These are phyloP conservation scores for Scalopus aquaticus DNA, from an alignment of 2,113 vertebrate species.

Conservation along the genomic window DNA sequence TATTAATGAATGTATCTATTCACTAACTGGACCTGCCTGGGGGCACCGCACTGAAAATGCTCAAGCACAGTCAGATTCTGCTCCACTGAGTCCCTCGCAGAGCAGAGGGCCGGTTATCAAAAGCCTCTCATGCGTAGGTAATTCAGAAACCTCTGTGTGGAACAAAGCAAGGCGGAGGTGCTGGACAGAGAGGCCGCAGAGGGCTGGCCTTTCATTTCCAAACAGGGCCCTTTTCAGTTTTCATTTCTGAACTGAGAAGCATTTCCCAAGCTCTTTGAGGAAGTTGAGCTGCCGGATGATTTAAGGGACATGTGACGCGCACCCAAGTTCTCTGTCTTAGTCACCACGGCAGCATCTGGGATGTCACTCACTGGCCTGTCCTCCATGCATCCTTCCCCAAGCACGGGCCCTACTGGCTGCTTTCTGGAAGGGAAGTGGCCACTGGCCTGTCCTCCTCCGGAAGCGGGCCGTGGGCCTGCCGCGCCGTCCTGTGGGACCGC, in stretches of 20 bases:
- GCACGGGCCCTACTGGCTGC: background rate
- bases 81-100: background rate
- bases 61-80: background rate
- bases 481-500: fast-evolving
- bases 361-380: background rate
- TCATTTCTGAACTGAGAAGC: background rate
- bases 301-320: conserved; percentile 43
- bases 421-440: background rate
- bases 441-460: background rate
- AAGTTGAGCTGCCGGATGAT: background rate
- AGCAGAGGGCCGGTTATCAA: background rate
- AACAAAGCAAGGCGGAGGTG: background rate
- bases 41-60: background rate
- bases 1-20: background rate
- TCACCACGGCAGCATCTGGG: background rate
- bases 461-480: fast-evolving
- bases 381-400: background rate
- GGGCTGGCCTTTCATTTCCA: background rate
- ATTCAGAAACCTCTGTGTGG: background rate
- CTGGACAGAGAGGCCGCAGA: fast-evolving
- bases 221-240: background rate
- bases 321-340: conserved; percentile 29
- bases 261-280: conserved; percentile 44
- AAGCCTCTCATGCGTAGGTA: fast-evolving
- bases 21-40: background rate